Conservation (phyloP, 2,797 vertebrate genomes). For the Sternarchorhynchus goeldii region DNA sequence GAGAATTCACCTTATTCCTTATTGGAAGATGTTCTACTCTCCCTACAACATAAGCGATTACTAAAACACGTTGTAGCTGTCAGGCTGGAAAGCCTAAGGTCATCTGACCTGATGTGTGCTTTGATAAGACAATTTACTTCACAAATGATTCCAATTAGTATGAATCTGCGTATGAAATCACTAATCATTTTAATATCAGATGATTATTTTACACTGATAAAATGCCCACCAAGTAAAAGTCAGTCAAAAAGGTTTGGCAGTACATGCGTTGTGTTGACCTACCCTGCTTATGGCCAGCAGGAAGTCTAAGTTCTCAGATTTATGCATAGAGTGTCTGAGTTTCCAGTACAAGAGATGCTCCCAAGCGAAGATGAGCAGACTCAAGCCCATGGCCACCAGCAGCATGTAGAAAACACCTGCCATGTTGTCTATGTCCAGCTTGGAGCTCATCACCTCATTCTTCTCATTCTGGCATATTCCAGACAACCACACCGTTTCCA, state of each 20-base stretch:
- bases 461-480: slow-evolving; percentile 99
- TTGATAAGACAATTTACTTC: slow-evolving; percentile 4
- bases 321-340: slow-evolving; percentile 86
- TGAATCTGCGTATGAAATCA: not conserved
- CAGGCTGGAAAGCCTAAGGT: slow-evolving; percentile 4
- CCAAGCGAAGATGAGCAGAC: slow-evolving; percentile 95
- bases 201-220: not conserved
- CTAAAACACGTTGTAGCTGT: not conserved
- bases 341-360: slow-evolving; percentile 98
- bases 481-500: slow-evolving; percentile 97
- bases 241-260: not conserved
- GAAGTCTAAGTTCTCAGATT: slow-evolving; percentile 85
- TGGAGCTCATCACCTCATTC: slow-evolving; percentile 98
- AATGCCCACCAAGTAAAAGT: not conserved
- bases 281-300: slow-evolving; percentile 96
- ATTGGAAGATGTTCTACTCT: not conserved
- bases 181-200: not conserved
- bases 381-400: slow-evolving; percentile 97
- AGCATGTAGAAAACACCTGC: slow-evolving; percentile 99
- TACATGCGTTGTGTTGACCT: slow-evolving; percentile 50
- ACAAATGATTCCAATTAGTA: not conserved
- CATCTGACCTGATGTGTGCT: not conserved
- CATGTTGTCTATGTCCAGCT: slow-evolving; percentile 99
- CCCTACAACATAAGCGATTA: slow-evolving; percentile 4
- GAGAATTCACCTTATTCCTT: not conserved